phyloP scores from a whole-genome alignment of 2,888 invertebrate genomes.

The Quadriops clusia region DNA sequence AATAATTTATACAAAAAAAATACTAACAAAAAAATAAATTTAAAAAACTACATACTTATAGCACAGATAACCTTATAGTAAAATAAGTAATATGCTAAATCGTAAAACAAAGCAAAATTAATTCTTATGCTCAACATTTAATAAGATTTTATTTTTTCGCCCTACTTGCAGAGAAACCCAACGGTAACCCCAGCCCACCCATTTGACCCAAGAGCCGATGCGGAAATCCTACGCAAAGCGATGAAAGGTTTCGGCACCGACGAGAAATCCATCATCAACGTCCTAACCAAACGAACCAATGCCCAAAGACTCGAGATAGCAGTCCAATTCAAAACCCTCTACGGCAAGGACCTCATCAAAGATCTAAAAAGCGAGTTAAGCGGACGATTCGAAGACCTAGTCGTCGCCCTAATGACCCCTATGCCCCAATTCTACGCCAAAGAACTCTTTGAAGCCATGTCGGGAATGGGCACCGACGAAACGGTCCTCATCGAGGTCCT shows the following conservation, averaged over 20 bases:
- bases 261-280: slow-evolving; percentile 76
- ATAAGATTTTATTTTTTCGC: background rate
- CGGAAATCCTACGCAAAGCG: slow-evolving; percentile 69
- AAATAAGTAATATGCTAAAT: no score
- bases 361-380: slow-evolving; percentile 81
- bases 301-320: slow-evolving; percentile 76
- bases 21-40: no score
- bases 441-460: slow-evolving; percentile 72
- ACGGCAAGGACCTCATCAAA: slow-evolving; percentile 74
- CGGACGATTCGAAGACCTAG: slow-evolving; percentile 75
- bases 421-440: slow-evolving; percentile 73
- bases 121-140: no score
- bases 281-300: slow-evolving; percentile 72
- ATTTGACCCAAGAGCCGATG: slow-evolving; percentile 71
- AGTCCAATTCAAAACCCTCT: slow-evolving; percentile 71
- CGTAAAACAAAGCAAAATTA: no score
- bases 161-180: slow-evolving; percentile 50
- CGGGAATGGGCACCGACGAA: slow-evolving; percentile 74
- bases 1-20: no score
- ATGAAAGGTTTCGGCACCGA: slow-evolving; percentile 92
- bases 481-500: slow-evolving; percentile 80
- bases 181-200: slow-evolving; percentile 65
- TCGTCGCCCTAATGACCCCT: slow-evolving; percentile 76
- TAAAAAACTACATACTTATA: no score
- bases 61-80: no score